phyloP scores from a whole-genome alignment of 1,140 invertebrate genomes.

The Papilio glaucus region DNA sequence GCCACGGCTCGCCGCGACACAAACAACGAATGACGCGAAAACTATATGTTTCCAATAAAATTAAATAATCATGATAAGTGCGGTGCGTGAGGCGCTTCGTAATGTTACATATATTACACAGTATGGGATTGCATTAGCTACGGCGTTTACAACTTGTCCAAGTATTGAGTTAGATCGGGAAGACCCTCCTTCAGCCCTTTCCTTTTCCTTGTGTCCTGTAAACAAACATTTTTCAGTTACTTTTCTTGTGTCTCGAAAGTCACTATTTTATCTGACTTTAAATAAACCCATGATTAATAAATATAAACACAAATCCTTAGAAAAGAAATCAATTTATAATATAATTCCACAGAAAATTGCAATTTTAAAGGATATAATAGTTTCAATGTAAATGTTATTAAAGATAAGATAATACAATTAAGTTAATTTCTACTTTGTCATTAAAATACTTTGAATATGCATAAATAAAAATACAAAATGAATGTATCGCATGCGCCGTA shows the following conservation, averaged over 20 bases:
- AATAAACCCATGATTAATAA: no score
- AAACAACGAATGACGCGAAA: constrained; percentile 52
- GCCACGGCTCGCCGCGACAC: constrained; percentile 41
- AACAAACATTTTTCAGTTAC: not conserved
- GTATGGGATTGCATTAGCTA: constrained; percentile 75
- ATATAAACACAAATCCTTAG: no score
- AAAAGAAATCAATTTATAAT: no score
- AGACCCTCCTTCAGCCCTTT: constrained; percentile 99
- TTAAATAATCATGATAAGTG: constrained; percentile 46
- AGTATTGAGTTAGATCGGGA: constrained; percentile 95
- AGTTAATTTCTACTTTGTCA: no score
- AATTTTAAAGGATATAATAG: no score
- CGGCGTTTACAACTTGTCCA: constrained; percentile 95
- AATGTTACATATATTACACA: constrained; percentile 77
- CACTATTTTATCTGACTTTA: no score
- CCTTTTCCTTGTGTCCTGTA: constrained; percentile 97
- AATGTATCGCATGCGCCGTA: constrained; percentile 79
- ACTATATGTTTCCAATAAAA: constrained; percentile 50
- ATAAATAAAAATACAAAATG: no score
- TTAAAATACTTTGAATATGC: no score
- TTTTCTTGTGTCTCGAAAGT: no score
- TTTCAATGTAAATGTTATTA: no score
- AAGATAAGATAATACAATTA: no score
- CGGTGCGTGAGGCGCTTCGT: constrained; percentile 66
- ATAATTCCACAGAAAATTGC: no score